Base-by-base conservation (phyloP, 2,888 invertebrate species). In the Pharmacophagus antenor region DNA sequence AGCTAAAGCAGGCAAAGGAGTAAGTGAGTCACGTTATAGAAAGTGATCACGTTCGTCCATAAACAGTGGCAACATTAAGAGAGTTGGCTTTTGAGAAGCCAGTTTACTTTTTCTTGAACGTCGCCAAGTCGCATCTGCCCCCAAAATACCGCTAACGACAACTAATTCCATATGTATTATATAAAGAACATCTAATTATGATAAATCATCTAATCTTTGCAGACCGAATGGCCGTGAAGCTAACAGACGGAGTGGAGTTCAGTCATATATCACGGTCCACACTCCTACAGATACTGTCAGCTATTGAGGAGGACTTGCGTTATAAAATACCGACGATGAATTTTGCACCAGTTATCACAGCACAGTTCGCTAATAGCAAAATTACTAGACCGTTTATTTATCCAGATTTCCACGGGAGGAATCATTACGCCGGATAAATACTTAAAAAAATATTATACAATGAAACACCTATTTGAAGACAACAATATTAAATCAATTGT, bases 351-450 rank as follows among this genome's bases (percentile, higher is more conserved):
- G 23, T 77, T 0, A 79, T 84, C 52, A 76, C 71, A 0, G 88
- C 86, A 0, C 63, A 76, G 8, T 87, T 86, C 48, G 74, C 71
- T 0, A 87, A 85, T 61, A 88, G 87, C 52, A 69, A 74, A 48
- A 77, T 72, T 18, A 84, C 86, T 0, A 76, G 66, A 8, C 77
- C 73, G 0, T 82, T 71, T 46, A 77, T 88, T 2, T 88, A 82
- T 63, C 84, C 85, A 1, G 61, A 69, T 20, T 47, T 71, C 8
- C 65, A 61, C 17, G 62, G 44, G n/a, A 52, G 41, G 21, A 21
- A 54, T 31, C 21, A 21, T 21, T 50, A 50, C 20, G 42, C n/a
- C 18, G 27, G 48, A 2, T 47, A 47, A 50, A 37, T 8, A 20
- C 0, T 31, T 31, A 15, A 31, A 3, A 15, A 12, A 12, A n/a